phyloP scores from a whole-genome alignment of 2,113 vertebrate species.

The Pangasianodon gigas region DNA sequence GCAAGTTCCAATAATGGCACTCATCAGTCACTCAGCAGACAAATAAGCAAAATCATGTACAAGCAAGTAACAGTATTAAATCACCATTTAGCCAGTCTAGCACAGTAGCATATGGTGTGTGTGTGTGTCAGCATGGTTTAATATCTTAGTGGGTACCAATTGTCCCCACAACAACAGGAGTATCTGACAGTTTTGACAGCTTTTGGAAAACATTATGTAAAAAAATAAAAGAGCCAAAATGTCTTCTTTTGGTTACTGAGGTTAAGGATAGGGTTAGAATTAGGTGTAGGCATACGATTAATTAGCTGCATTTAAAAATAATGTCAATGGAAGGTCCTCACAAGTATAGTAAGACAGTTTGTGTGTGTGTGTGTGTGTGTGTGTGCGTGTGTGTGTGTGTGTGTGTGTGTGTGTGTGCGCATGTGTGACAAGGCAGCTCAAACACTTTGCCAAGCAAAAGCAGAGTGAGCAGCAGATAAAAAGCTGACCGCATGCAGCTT shows the following conservation, averaged over 20 bases:
- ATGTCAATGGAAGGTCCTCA: neutral
- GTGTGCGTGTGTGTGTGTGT: constrained; percentile 6
- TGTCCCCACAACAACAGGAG: neutral
- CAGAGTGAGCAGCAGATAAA: constrained; percentile 60
- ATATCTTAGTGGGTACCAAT: neutral
- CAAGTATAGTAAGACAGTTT: neutral
- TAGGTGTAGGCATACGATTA: neutral
- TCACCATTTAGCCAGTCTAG: constrained; percentile 23
- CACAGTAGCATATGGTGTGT: constrained; percentile 26
- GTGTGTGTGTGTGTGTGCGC: neutral
- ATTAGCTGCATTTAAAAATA: neutral
- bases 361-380: constrained; percentile 13
- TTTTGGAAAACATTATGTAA: neutral
- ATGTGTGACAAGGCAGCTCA: constrained; percentile 49
- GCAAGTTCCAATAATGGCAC: constrained; percentile 14
- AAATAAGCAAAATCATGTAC: neutral
- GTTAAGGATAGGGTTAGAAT: neutral
- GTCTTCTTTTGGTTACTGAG: neutral
- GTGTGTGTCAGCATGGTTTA: neutral
- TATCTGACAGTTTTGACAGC: neutral
- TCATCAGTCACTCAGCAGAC: constrained; percentile 7
- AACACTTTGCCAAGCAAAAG: constrained; percentile 65
- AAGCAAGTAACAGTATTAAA: constrained; percentile 26
- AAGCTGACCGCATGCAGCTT: constrained; percentile 58
- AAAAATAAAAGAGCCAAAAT: neutral